A percentile compares a stretch with the other conserved stretches of the same genome.
Evolutionary conservation across 1,140 invertebrate genomes (phyloP).

Genomic region (Octopus bimaculoides): DNA sequence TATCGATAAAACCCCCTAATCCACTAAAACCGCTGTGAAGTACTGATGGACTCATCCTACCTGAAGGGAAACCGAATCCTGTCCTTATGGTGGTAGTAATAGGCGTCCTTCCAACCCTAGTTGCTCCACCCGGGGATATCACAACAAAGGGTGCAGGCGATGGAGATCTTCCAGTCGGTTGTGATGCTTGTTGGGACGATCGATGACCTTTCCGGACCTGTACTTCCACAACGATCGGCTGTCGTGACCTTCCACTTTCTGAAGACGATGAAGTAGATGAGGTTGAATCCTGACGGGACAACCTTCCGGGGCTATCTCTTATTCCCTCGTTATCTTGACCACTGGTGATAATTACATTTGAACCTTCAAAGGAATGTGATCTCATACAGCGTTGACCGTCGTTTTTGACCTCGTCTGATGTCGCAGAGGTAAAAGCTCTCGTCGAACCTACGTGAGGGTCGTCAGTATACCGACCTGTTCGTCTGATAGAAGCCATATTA

Average conservation of each 20-base stretch:
- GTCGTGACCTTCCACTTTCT: background rate
- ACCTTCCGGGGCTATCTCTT: background rate
- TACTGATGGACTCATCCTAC: background rate
- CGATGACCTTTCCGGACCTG: background rate
- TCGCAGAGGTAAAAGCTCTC: background rate
- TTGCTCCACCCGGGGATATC: background rate
- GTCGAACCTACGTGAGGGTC: no score
- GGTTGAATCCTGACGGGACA: background rate
- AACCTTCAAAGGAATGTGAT: background rate
- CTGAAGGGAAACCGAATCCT: background rate
- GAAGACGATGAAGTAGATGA: background rate
- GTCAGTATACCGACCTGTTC: no score
- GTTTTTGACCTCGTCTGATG: background rate
- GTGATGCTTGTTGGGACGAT: background rate
- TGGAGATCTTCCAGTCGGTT: background rate
- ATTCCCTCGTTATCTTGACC: no score
- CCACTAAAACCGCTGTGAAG: background rate
- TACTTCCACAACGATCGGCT: slow-evolving; percentile 1
- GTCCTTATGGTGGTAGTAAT: background rate
- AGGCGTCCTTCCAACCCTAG: background rate
- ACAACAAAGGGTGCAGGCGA: background rate
- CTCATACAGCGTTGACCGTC: background rate
- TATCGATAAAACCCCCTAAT: background rate
- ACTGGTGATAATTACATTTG: background rate
- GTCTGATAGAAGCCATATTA: no score